These are phyloP conservation scores for Arvicanthis niloticus DNA, from an alignment of 2,113 vertebrate species.

Conservation along the genomic window DNA sequence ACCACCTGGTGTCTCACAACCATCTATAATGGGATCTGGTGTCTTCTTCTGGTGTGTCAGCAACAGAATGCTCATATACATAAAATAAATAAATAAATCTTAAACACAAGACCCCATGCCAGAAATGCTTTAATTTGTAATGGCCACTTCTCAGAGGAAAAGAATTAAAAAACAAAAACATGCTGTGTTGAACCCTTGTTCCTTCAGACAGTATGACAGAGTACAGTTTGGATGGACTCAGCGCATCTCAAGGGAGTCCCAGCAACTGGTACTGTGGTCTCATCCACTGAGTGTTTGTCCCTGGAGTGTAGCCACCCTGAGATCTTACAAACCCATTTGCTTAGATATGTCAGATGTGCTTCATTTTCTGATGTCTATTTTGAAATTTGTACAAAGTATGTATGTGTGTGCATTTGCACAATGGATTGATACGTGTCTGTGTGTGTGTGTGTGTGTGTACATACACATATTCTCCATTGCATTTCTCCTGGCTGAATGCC, in stretches of 20 bases:
- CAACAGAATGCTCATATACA: too few relatives aligned
- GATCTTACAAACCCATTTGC: background rate
- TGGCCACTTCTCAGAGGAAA: background rate
- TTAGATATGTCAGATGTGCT: background rate
- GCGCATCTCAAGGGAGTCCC: background rate
- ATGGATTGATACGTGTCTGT: background rate
- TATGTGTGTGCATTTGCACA: background rate
- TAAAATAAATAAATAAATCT: too few relatives aligned
- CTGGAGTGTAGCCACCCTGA: background rate
- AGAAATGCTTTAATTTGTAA: slow-evolving; percentile 18
- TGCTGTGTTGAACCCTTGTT: slow-evolving; percentile 46
- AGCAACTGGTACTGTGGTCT: background rate
- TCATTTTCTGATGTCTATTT: slow-evolving; percentile 29
- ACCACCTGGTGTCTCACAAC: too few relatives aligned
- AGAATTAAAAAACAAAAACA: background rate
- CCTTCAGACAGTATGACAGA: background rate
- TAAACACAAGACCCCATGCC: too few relatives aligned
- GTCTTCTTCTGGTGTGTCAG: too few relatives aligned
- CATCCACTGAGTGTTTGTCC: accelerated
- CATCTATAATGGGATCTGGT: too few relatives aligned
- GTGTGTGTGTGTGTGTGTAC: background rate
- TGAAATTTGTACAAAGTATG: slow-evolving; percentile 24
- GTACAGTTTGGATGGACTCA: background rate
- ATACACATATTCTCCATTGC: background rate
- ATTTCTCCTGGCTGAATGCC: slow-evolving; percentile 18